Evolutionary conservation across 2,888 invertebrate species (phyloP), one percentile per base, ranked within the genome.

Genomic region (Lacanobia wlatinum): DNA sequence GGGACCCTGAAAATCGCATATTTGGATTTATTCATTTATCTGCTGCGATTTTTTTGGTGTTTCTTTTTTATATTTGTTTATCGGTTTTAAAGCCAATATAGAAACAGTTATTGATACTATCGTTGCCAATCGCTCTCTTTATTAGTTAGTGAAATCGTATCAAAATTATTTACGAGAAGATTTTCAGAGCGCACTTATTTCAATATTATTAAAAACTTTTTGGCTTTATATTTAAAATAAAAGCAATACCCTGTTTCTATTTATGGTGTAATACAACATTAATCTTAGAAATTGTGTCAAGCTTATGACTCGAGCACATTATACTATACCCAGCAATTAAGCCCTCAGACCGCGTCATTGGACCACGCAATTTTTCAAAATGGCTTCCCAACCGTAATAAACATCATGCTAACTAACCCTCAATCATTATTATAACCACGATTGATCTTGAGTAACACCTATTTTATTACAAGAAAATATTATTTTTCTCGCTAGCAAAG

Each of bases 401-500:
- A 59, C 65, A 74, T 67, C 84, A 84, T 80, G 85, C 78, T 52
- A 83, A 76, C 43, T 70, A 65, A 65, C 77, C 73, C 83, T 85
- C 80, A 66, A 84, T 86, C 86, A 84, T 75, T 72, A 64, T 71
- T 68, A 74, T 62, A 69, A 70, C 63, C 68, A 58, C 63, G 50
- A 76, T 82, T 70, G 84, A 73, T 82, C 70, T 53, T 63, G 38
- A n/a, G 34, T 69, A 77, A 73, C 77, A 82, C 82, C 64, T 75
- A 78, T 69, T 86, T 78, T 84, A 75, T 69, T 62, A 50, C 40
- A 76, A 82, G 70, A 72, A 87, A 86, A 73, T 78, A 68, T 67
- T 70, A 65, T 76, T 80, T 84, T 83, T 81, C 81, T 79, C 46
- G 64, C 63, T 79, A 66, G 59, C 34, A 63, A 46, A 38, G 78